Percentiles rank a stretch among this genome's conserved stretches.
Evolutionary conservation across 2,113 vertebrate species (phyloP).

Genomic region (Pituophis catenifer): DNA sequence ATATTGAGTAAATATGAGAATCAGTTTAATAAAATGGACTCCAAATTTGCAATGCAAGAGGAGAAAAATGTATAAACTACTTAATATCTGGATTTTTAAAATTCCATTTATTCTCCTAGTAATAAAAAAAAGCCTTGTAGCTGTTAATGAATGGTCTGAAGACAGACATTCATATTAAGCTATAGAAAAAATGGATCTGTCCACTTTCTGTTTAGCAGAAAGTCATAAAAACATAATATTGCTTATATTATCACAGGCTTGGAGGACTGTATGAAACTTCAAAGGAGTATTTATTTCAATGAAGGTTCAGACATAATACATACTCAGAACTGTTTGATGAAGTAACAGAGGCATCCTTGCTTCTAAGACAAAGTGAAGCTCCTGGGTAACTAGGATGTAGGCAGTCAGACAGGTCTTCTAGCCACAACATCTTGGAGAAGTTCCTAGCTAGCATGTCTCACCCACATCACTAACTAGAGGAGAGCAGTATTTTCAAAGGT

Average conservation of each 20-base stretch:
- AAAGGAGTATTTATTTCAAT: background rate
- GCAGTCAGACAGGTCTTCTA: background rate
- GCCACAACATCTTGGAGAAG: background rate
- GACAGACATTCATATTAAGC: background rate
- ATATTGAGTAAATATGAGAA: background rate
- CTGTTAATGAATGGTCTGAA: background rate
- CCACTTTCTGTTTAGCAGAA: background rate
- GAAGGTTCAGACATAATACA: background rate
- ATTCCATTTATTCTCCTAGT: background rate
- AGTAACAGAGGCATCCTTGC: background rate
- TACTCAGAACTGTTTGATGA: background rate
- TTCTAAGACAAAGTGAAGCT: background rate
- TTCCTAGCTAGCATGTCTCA: background rate
- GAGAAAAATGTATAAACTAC: background rate
- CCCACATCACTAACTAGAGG: background rate
- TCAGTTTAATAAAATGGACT: background rate
- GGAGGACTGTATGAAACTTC: background rate
- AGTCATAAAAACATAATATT: background rate
- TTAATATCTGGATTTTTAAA: background rate
- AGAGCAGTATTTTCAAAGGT: background rate
- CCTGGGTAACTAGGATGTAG: background rate
- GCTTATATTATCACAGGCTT: background rate
- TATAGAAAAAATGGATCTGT: background rate
- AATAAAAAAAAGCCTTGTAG: background rate
- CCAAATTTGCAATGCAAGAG: background rate